These are phyloP conservation scores for Brachionus manjavacas DNA, from an alignment of 1,140 invertebrate species.

Conservation along the genomic window DNA sequence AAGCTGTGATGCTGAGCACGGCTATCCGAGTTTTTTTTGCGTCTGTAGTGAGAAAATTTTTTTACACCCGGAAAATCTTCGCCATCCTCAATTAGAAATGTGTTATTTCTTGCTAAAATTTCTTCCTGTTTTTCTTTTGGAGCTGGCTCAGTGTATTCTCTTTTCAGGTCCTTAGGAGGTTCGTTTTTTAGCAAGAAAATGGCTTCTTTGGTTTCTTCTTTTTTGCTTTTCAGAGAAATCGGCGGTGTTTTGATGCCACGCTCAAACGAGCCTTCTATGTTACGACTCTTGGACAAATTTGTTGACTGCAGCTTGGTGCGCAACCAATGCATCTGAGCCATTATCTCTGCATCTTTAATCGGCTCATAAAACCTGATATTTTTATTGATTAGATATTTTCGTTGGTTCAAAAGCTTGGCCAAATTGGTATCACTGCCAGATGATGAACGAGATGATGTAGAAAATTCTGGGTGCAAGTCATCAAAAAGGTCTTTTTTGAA, in stretches of 20 bases:
- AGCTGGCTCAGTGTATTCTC: background rate
- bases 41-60: background rate
- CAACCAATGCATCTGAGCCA: conserved; percentile 26
- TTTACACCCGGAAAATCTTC: conserved; percentile 6
- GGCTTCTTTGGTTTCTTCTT: background rate
- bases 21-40: conserved; percentile 1
- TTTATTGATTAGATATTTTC: conserved; percentile 30
- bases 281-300: background rate
- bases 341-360: conserved; percentile 14
- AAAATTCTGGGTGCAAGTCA: conserved; percentile 1
- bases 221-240: background rate
- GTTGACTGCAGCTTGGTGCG: background rate
- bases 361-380: conserved; percentile 25
- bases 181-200: background rate
- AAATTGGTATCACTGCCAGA: conserved; percentile 4
- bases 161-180: background rate
- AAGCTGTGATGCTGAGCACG: background rate
- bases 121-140: background rate
- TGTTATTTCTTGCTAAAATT: background rate
- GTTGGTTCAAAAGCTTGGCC: background rate
- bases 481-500: conserved; percentile 15
- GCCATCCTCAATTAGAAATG: background rate
- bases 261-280: background rate
- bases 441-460: background rate
- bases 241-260: background rate